Base-by-base conservation (phyloP, 2,888 invertebrate species). In the Acleris sparsana region DNA sequence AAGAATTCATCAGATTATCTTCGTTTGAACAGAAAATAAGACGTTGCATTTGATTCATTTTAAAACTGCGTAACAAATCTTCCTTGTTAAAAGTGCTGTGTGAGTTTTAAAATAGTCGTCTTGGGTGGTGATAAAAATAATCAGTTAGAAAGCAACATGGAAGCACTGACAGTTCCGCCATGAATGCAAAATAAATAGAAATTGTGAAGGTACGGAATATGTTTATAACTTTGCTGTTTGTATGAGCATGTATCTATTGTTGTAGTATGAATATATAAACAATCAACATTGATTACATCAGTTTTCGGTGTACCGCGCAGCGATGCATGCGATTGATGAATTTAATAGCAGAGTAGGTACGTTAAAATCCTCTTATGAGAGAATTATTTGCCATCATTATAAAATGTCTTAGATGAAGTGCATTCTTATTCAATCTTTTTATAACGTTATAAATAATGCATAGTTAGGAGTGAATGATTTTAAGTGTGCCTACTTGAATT, bases 171-270 rank as follows among this genome's bases (percentile, higher is more conserved):
- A 93, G 93, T 93, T 93, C 93, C 93, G 93, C 93, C 93, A 93
- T 93, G 93, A 93, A 93, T 91, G 92, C 93, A 92, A 92, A 92
- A 92, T 92, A 93, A 93, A 93, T 93, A 93, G 88, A 89, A 89
- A 91, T 87, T 91, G 83, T 82, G 83, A 84, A 91, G 92, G 90
- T 91, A 69, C 44, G 22, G 49, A 70, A 66, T 63, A 63, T 67
- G 76, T 75, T 74, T 72, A 74, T 73, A 76, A 77, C 74, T 74
- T 69, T 66, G 66, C 52, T 67, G 69, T 72, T 69, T 72, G 43
- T 69, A 59, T 60, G 71, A 62, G 72, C 64, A 70, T 72, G 72
- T 62, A 68, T 63, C 70, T 77, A 75, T 77, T 80, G 75, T 80
- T 75, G 72, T 51, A 63, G 67, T 59, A 70, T 67, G 68, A 70